phyloP scores from a whole-genome alignment of 1,140 invertebrate species.

The Sesamia nonagrioides region DNA sequence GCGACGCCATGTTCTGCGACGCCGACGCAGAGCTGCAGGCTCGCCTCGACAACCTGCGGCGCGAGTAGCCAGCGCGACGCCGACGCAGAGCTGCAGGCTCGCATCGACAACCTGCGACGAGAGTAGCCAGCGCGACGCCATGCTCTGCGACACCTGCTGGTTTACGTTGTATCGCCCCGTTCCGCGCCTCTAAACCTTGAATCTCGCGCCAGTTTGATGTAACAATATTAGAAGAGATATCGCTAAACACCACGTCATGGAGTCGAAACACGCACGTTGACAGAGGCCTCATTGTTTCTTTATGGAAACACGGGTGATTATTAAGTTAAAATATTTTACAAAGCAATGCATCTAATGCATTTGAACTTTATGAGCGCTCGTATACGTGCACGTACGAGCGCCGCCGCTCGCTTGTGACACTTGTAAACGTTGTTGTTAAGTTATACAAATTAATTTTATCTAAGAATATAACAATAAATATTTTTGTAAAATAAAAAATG shows the following conservation, averaged over 20 bases:
- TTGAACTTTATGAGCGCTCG: too few species aligned
- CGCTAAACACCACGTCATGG: neutral
- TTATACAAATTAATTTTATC: constrained; percentile 60
- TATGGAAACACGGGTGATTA: neutral
- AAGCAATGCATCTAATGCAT: too few species aligned
- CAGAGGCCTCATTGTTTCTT: neutral
- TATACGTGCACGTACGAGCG: neutral
- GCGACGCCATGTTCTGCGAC: constrained; percentile 35
- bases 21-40: constrained; percentile 98
- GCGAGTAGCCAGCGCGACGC: constrained; percentile 92
- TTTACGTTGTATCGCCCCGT: too few species aligned
- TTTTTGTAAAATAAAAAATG: constrained; percentile 51
- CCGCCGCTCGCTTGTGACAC: neutral
- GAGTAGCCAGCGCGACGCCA: constrained; percentile 89
- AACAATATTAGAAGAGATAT: neutral
- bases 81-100: constrained; percentile 97
- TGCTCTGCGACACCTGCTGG: too few species aligned
- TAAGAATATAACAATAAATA: constrained; percentile 65
- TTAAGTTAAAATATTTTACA: neutral
- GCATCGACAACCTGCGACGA: constrained; percentile 96
- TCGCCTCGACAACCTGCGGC: constrained; percentile 96
- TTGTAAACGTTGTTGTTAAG: constrained; percentile 45
- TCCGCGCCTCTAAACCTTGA: too few species aligned
- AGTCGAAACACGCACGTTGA: neutral
- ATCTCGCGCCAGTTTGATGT: neutral